Base-by-base conservation (phyloP, 1,140 invertebrate species). In the Varroa destructor region DNA sequence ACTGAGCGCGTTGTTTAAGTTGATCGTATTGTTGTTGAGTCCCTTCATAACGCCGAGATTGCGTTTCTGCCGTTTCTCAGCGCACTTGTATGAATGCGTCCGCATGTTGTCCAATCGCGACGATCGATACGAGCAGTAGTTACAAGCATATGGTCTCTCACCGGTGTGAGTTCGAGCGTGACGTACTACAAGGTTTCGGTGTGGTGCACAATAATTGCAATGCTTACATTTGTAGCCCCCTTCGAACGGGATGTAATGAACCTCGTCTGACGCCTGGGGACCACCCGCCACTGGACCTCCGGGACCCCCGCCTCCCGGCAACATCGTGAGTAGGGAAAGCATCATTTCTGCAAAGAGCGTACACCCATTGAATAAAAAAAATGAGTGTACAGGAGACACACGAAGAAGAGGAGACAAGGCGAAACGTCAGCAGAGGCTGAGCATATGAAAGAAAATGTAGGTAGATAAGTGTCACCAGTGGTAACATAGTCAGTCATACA, bases 151-250 rank as follows among this genome's bases (percentile, higher is more conserved):
- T 10, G 61, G 61, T 3, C 61, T 12, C 61, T 67, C 61, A 0
- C 61, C 61, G 61, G 61, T 67, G 46, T 67, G 61, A 12, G 61
- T 67, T 67, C 61, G 61, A 37, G 61, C 61, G 8, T 67, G 61
- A 40, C 61, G 61, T 40, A 67, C 61, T 12, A 67, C 61, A 37
- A 67, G 61, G 40, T 67, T 67, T 12, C 61, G 61, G 46, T 67
- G 61, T 10, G 61, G 61, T 14, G 61, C 61, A 8, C 61, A 67
- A 46, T 67, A 67, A 40, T 46, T 67, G 61, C 61, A 67, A 40
- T 67, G 61, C 46, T 67, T 67, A 67, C 61, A 67, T 67, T 67
- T 67, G 61, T 67, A 67, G 40, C 61, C 61, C 12, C 61, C 61
- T 67, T 67, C 61, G 40, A 67, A 67, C 37, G 61, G 61, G 8